Conservation (phyloP, 2,888 invertebrate genomes). For the Lasioglossum zephyrum region DNA sequence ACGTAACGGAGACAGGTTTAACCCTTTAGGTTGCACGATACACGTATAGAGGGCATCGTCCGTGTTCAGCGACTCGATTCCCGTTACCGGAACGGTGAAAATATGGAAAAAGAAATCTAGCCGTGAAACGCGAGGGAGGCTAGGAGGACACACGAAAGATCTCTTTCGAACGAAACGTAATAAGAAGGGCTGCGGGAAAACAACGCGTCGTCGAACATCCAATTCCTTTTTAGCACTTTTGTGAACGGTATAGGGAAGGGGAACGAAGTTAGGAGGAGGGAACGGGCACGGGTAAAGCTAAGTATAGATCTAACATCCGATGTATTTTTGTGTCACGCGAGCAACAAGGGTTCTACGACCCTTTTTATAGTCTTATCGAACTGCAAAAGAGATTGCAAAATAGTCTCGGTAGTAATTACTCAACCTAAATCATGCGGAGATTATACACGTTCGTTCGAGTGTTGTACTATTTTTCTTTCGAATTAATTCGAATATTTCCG, state of each 20-base stretch:
- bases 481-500: neutral
- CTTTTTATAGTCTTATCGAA: neutral
- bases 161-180: conserved; percentile 27
- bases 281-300: neutral
- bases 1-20: conserved; percentile 1
- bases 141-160: conserved; percentile 36
- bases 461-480: neutral
- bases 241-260: conserved; percentile 27
- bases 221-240: conserved; percentile 63
- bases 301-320: neutral
- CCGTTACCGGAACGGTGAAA: conserved; percentile 2
- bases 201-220: conserved; percentile 53
- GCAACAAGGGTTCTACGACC: neutral
- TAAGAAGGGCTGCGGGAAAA: conserved; percentile 29
- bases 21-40: neutral
- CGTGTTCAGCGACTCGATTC: neutral
- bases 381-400: neutral
- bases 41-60: conserved; percentile 6
- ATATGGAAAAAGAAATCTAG: conserved; percentile 14
- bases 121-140: neutral
- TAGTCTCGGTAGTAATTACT: neutral
- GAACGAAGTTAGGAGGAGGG: conserved; percentile 32
- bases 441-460: neutral
- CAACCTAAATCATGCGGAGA: neutral
- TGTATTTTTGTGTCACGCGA: conserved; percentile 17